Base-by-base conservation (phyloP, 2,888 invertebrate species). In the Dicyrtomina minuta region DNA sequence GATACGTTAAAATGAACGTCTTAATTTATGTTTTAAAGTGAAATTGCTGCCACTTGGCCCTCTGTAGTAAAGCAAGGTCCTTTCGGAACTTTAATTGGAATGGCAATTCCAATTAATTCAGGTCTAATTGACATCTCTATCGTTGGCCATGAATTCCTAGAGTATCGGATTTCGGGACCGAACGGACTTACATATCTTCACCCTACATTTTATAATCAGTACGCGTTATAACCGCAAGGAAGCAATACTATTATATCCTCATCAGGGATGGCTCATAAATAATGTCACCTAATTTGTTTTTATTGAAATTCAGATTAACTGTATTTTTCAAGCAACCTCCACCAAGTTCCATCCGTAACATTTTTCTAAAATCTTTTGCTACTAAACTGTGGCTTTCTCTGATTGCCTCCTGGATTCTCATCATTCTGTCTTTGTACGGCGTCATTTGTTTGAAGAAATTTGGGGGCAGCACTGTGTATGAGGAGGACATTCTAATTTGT, bases 291-390 rank as follows among this genome's bases (percentile, higher is more conserved):
- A n/a, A n/a, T n/a, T n/a, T n/a, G n/a, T n/a, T n/a, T n/a, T n/a
- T n/a, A n/a, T n/a, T n/a, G n/a, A n/a, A n/a, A n/a, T n/a, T n/a
- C 43, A 74, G 74, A 10, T 61, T 75, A 24, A 66, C 68, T 58
- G 73, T 66, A 12, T 73, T 73, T 26, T 75, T 75, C 65, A 70
- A 66, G 33, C 72, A 73, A 64, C 75, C 75, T 1, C 46, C 72
- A 0, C 68, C 73, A 1, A 72, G 65, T 49, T 72, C 70, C 5
- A 59, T 75, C 39, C 73, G 75, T 1, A 72, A 75, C 58, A 72
- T 75, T 55, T 75, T 73, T 49, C 67, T 75, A 13, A 55, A 68
- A 20, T 72, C 73, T 22, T 75, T 75, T 55, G 59, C 73, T 12
- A 33, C 53, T 1, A 66, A 72, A 15, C 70, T 75, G 0, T 75